Base-by-base conservation (phyloP, 2,888 invertebrate species). In the Cerastoderma edule region DNA sequence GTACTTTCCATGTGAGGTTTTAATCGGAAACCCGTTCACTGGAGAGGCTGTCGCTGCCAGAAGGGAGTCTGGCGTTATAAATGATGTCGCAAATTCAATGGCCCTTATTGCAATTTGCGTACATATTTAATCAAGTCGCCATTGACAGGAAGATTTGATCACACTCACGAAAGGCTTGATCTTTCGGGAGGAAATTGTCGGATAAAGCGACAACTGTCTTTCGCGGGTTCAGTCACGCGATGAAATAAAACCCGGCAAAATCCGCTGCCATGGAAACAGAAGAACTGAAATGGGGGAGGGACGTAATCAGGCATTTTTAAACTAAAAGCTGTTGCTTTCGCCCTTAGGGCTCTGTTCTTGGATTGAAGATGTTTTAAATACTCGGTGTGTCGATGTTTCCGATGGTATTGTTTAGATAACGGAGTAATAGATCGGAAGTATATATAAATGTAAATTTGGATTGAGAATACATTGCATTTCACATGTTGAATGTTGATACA, bases 51-150 rank as follows among this genome's bases (percentile, higher is more conserved):
- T 22, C 48, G 48, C 48, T n/a, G 48, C 48, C 48, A 48, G 54
- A 24, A 27, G 27, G 16, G 54, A 30, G 54, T 16, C 32, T n/a
- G 32, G 32, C 24, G 32, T 67, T 57, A 60, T 71, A 67, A 71
- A 71, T 53, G 69, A 30, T 60, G 30, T 53, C 70, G 60, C 44
- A 63, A 53, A 35, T 46, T 48, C n/a, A 32, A 32, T 19, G 27
- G n/a, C 8, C 50, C 64, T 71, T 74, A 67, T 74, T 71, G 70
- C 67, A 64, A 48, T 65, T 57, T 60, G 35, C 44, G 35, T 71
- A 70, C 67, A 78, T 78, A 78, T 74, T 78, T 78, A 72, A 78
- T 78, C 72, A 74, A 44, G 57, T 27, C 44, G 53, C 64, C 65
- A 72, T 74, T 74, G 68, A 72, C 67, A 72, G 60, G 24, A 19